Evolutionary conservation across 2,888 invertebrate species (phyloP).

Genomic region (Callosobruchus maculatus): DNA sequence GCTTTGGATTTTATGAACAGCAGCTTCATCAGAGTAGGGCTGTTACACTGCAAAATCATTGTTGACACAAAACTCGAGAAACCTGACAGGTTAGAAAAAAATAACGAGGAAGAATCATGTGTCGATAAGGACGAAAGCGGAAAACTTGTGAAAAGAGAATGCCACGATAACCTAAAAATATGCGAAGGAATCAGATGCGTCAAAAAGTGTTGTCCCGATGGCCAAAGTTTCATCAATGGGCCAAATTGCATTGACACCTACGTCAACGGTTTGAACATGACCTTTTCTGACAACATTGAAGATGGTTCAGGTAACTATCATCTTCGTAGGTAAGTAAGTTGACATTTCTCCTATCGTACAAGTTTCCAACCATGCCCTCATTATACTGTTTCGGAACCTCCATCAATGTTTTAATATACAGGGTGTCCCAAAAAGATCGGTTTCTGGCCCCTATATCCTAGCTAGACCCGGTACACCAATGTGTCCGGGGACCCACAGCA

Average conservation of each 20-base stretch:
- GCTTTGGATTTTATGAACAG: slow-evolving; percentile 20
- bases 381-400: too few relatives aligned
- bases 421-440: too few relatives aligned
- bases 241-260: slow-evolving; percentile 31
- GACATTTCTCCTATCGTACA: too few relatives aligned
- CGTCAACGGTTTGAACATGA: slow-evolving; percentile 31
- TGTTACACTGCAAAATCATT: slow-evolving; percentile 32
- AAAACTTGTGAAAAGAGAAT: slow-evolving; percentile 28
- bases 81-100: slow-evolving; percentile 5
- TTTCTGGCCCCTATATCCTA: too few relatives aligned
- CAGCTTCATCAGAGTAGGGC: slow-evolving; percentile 30
- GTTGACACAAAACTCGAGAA: slow-evolving; percentile 19
- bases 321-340: too few relatives aligned
- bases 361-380: too few relatives aligned
- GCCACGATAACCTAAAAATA: slow-evolving; percentile 24
- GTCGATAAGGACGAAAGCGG: slow-evolving; percentile 25
- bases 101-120: slow-evolving; percentile 15
- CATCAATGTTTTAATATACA: too few relatives aligned
- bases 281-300: slow-evolving; percentile 26
- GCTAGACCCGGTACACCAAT: too few relatives aligned
- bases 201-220: slow-evolving; percentile 56
- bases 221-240: slow-evolving; percentile 48
- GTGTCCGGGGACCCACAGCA: too few relatives aligned
- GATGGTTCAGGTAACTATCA: not conserved
- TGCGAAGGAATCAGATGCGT: slow-evolving; percentile 42